phyloP scores from a whole-genome alignment of 2,888 invertebrate genomes.

The Augiades crinisus region DNA sequence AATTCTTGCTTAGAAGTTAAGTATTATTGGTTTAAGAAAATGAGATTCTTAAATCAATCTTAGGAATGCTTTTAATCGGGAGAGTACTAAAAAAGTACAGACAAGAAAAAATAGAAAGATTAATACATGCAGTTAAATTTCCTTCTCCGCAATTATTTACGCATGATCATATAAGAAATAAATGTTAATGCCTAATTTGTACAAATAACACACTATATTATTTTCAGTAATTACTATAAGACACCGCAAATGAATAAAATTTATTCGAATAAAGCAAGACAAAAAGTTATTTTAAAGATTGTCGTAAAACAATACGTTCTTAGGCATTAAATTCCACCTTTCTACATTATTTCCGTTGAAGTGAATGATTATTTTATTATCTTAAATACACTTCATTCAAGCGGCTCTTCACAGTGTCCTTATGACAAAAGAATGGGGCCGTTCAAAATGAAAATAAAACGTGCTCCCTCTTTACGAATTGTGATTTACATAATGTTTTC shows the following conservation, averaged over 20 bases:
- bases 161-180: no score
- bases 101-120: no score
- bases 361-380: slow-evolving; percentile 47
- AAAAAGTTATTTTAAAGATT: not conserved
- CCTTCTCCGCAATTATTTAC: no score
- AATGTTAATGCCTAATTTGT: no score
- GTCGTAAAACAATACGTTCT: not conserved
- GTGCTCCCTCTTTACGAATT: slow-evolving; percentile 50
- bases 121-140: no score
- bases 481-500: slow-evolving; percentile 26
- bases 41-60: slow-evolving; percentile 18
- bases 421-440: slow-evolving; percentile 56
- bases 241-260: no score
- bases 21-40: slow-evolving; percentile 7
- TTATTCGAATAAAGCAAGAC: no score
- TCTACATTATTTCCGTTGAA: slow-evolving; percentile 4
- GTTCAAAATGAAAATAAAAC: slow-evolving; percentile 56
- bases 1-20: slow-evolving; percentile 9
- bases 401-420: slow-evolving; percentile 52
- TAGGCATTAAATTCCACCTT: not conserved
- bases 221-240: no score
- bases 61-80: no score
- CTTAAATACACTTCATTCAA: slow-evolving; percentile 60
- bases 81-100: no score
- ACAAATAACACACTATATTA: no score